Base-by-base conservation (phyloP, 2,888 invertebrate species). In the Synanthedon myopaeformis region DNA sequence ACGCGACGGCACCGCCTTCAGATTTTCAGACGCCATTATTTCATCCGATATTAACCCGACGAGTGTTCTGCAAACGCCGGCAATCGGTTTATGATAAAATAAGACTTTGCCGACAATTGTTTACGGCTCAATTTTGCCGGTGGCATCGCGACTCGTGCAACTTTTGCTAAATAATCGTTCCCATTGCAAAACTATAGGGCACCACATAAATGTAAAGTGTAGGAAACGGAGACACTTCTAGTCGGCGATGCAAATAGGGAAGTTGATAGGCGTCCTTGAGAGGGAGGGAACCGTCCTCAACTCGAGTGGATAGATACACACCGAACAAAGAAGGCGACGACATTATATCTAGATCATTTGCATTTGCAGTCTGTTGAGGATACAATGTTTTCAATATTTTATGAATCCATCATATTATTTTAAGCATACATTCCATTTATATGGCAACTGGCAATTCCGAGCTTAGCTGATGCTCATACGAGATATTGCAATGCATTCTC, bases 1-100 rank as follows among this genome's bases (percentile, higher is more conserved):
- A 70, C 68, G 72, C 71, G 74, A 71, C 72, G 71, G 71, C 59
- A 67, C 69, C 17, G 62, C 66, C 74, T 76, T 74, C 72, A 77
- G 76, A 69, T 76, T 59, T n/a, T 81, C 77, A 74, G 79, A 76
- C 67, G 74, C 71, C 70, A 71, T 76, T 78, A 76, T 76, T 75
- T 76, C 76, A 74, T 74, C 72, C 74, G 69, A 72, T 73, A 74
- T 70, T 74, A 72, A 70, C 66, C 65, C 63, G 56, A 59, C 55
- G 61, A 67, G 69, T 70, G 72, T 70, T 65, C 66, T 61, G 59
- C 63, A 67, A 23, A 67, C 67, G 58, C 17, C 49, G 49, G 57
- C 60, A 56, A 59, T 59, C 59, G 54, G 59, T 66, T 61, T 62
- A 67, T 72, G 64, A 64, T 58, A 61, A 63, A 28, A 61, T 52